Evolutionary conservation across 1,140 invertebrate species (phyloP).

Genomic region (Drosophila asahinai): DNA sequence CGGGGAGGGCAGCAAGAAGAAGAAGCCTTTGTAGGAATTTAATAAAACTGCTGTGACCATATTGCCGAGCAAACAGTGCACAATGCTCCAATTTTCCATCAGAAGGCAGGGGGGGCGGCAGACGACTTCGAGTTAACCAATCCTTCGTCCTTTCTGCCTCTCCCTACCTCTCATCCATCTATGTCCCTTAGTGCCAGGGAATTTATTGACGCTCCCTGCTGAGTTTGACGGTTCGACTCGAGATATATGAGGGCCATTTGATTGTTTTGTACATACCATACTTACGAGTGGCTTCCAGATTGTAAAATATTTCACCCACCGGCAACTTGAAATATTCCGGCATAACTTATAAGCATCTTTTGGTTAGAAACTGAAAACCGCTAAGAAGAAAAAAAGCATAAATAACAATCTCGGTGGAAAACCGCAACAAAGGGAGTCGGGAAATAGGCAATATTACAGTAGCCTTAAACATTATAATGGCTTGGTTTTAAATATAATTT

Average conservation of each 20-base stretch:
- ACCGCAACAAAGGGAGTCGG: conserved; percentile 65
- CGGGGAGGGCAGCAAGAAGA: not conserved
- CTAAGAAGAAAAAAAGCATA: conserved; percentile 13
- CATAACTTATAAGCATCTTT: conserved; percentile 31
- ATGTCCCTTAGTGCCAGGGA: conserved; percentile 19
- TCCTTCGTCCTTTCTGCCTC: conserved; percentile 34
- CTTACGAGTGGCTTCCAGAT: conserved; percentile 15
- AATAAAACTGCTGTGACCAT: conserved; percentile 78
- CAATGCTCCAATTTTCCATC: conserved; percentile 46
- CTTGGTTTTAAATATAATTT: not conserved
- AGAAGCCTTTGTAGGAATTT: conserved; percentile 81
- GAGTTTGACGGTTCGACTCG: conserved; percentile 36
- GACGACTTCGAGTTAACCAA: conserved; percentile 17
- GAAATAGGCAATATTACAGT: conserved; percentile 7
- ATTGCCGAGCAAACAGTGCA: conserved; percentile 77
- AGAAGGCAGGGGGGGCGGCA: conserved; percentile 1
- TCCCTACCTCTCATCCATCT: conserved; percentile 1
- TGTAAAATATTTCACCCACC: conserved; percentile 36
- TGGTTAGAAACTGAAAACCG: conserved; percentile 31
- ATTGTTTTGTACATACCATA: conserved; percentile 29
- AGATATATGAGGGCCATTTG: conserved; percentile 50
- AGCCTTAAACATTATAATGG: not conserved
- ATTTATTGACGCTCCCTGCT: conserved; percentile 34
- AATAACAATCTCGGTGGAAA: conserved; percentile 30
- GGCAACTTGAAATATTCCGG: conserved; percentile 5